Percentiles rank a stretch among this genome's conserved stretches.
These are phyloP conservation scores for Polietes domitor DNA, from an alignment of 2,888 invertebrate genomes.

Conservation along the genomic window DNA sequence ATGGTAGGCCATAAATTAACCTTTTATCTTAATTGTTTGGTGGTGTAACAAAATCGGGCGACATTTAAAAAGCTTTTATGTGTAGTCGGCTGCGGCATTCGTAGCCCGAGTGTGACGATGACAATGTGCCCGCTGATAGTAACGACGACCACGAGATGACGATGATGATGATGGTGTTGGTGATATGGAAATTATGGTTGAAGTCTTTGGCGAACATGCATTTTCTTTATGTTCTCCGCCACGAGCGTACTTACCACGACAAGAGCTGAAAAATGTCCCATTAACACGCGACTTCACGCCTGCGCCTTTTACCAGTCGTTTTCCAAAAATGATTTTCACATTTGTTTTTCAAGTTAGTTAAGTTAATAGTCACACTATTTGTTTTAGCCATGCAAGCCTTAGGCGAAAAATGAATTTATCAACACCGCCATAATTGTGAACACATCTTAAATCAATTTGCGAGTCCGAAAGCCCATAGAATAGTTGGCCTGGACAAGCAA, in stretches of 20 bases:
- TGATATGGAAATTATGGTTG: slow-evolving; percentile 31
- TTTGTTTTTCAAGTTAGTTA: neutral
- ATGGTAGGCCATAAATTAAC: slow-evolving; percentile 63
- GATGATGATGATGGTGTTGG: neutral
- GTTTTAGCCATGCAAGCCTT: neutral
- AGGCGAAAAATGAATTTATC: neutral
- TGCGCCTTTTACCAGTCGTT: slow-evolving; percentile 49
- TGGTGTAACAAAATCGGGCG: slow-evolving; percentile 40
- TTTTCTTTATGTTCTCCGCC: neutral
- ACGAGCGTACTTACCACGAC: no score
- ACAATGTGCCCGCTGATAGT: neutral
- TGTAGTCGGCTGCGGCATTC: slow-evolving; percentile 54
- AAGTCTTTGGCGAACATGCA: slow-evolving; percentile 32
- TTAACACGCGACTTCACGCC: slow-evolving; percentile 66
- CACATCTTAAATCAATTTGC: slow-evolving; percentile 30
- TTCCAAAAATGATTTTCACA: neutral
- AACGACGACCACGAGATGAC: no score
- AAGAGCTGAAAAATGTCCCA: slow-evolving; percentile 59
- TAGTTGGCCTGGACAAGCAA: slow-evolving; percentile 11
- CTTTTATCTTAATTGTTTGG: slow-evolving; percentile 65
- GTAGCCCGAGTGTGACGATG: slow-evolving; percentile 2
- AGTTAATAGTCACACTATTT: no score
- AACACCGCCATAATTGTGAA: neutral
- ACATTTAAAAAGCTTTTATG: slow-evolving; percentile 67
- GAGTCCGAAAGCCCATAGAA: neutral